A percentile compares a stretch with the other conserved stretches of the same genome.
Evolutionary conservation across 2,113 vertebrate genomes (phyloP).

Genomic region (Chrysochloris asiatica): DNA sequence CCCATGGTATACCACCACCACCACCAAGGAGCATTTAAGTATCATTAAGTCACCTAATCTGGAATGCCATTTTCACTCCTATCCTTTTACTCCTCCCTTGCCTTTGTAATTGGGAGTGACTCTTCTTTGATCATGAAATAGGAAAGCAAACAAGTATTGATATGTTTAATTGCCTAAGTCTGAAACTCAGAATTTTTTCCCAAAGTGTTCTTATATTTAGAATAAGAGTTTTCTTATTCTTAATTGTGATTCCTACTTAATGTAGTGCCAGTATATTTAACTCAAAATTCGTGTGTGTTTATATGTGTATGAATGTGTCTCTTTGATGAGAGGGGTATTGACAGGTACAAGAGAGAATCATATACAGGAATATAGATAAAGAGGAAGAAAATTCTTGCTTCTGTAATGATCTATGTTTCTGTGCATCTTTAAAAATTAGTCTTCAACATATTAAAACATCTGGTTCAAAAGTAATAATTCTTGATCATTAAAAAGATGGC

Average conservation of each 20-base stretch:
- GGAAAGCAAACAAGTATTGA: background rate
- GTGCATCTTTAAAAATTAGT: background rate
- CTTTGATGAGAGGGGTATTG: background rate
- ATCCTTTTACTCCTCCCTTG: rapidly evolving
- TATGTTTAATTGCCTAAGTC: background rate
- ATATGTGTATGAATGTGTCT: background rate
- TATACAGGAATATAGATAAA: background rate
- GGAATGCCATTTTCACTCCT: background rate
- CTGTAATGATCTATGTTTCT: background rate
- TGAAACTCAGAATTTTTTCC: background rate
- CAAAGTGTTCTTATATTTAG: no score
- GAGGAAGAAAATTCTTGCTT: background rate
- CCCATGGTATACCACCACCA: no score
- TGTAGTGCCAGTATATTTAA: background rate
- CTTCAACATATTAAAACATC: background rate
- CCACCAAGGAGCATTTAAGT: no score
- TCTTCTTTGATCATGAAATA: background rate
- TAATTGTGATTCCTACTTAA: background rate
- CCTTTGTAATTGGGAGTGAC: background rate
- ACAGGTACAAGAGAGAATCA: background rate
- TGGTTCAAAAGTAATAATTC: background rate
- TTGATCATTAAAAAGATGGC: background rate
- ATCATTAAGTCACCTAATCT: background rate
- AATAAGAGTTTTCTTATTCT: background rate
- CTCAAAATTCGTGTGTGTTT: background rate